Conservation (phyloP, 2,888 invertebrate species). For the Sesia apiformis region DNA sequence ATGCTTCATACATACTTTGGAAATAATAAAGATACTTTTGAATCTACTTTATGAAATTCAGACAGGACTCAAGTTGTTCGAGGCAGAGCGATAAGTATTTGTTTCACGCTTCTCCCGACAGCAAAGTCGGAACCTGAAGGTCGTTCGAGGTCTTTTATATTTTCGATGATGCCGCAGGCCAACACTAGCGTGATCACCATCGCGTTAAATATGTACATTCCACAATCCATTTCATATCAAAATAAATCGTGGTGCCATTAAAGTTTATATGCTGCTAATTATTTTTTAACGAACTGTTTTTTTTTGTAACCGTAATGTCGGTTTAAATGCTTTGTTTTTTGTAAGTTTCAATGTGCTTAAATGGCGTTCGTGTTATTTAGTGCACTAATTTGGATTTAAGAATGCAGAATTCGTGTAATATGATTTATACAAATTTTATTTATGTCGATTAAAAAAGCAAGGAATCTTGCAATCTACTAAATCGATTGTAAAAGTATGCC, state of each 20-base stretch:
- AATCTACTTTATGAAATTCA: no score
- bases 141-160: constrained; percentile 26
- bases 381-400: background rate
- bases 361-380: background rate
- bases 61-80: no score
- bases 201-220: constrained; percentile 3
- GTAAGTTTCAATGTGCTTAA: background rate
- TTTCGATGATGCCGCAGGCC: constrained; percentile 24
- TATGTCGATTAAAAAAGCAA: no score
- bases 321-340: background rate
- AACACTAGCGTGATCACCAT: constrained; percentile 18
- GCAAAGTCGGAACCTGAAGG: constrained; percentile 9
- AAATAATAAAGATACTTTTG: no score
- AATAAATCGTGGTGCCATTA: constrained; percentile 25
- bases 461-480: no score
- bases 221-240: constrained; percentile 14
- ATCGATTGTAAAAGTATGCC: no score
- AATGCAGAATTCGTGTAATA: no score
- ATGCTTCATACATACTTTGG: no score
- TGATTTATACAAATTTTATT: no score
- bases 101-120: no score
- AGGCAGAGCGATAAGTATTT: no score
- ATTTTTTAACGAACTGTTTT: constrained; percentile 4
- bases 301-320: background rate
- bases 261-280: constrained; percentile 21